These are phyloP conservation scores for Melanaphis sacchari DNA, from an alignment of 1,140 invertebrate genomes.

Conservation along the genomic window DNA sequence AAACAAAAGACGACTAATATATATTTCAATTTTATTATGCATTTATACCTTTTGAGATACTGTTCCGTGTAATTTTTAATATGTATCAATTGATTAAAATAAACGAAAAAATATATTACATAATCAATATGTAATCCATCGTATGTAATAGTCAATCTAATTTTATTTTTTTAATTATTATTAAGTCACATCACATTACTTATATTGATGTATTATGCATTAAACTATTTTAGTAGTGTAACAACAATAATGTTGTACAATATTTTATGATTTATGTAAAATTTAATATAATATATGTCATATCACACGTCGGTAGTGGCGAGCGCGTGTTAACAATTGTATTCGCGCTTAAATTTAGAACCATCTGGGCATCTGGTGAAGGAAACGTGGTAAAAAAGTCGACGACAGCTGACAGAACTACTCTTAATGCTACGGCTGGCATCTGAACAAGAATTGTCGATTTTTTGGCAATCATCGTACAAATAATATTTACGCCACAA, in stretches of 20 bases:
- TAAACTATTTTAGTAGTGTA: not conserved
- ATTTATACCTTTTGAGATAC: not conserved
- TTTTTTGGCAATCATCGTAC: slow-evolving; percentile 20
- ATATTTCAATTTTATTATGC: not conserved
- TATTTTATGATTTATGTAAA: not conserved
- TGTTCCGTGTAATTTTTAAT: not conserved
- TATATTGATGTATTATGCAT: not conserved
- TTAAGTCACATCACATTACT: not conserved
- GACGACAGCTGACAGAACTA: not conserved
- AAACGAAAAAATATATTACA: too few species aligned
- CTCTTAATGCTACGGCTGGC: not conserved
- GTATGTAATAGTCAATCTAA: not conserved
- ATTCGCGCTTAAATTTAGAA: slow-evolving; percentile 27
- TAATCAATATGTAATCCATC: too few species aligned
- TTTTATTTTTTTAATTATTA: not conserved
- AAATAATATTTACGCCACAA: not conserved
- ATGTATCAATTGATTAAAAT: not conserved
- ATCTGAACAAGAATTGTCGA: not conserved
- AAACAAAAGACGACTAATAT: not conserved
- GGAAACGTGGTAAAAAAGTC: not conserved
- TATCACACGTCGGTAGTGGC: not conserved
- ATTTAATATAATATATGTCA: not conserved
- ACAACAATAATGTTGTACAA: not conserved
- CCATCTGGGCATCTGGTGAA: not conserved
- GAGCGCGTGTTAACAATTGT: not conserved